Evolutionary conservation across 2,888 invertebrate species (phyloP).

Genomic region (Chrysotoxum bicinctum): DNA sequence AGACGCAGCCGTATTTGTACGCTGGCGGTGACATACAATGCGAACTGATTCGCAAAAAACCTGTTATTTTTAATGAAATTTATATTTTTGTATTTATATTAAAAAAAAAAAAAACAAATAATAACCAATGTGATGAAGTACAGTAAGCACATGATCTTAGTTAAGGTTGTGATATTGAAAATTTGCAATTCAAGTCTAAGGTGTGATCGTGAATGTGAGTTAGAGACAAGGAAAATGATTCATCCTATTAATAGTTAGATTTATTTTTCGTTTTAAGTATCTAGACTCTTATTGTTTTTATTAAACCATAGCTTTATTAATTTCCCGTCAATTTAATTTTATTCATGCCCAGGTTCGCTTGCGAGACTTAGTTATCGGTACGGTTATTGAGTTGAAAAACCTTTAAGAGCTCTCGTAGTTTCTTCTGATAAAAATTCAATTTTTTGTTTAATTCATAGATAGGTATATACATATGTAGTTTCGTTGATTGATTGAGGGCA

Average conservation of each 20-base stretch:
- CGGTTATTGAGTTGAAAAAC: not conserved
- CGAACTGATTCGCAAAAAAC: not conserved
- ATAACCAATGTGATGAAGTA: not conserved
- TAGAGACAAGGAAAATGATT: not conserved
- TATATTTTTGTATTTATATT: not conserved
- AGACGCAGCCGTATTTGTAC: not conserved
- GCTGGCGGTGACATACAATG: not conserved
- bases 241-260: not conserved
- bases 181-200: conserved; percentile 28
- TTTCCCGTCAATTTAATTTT: not conserved
- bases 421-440: not conserved
- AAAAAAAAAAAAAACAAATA: not conserved
- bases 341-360: not conserved
- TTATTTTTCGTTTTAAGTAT: not conserved
- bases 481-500: too few relatives aligned
- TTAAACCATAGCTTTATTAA: not conserved
- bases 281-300: not conserved
- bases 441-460: too few relatives aligned
- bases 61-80: not conserved
- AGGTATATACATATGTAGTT: too few relatives aligned
- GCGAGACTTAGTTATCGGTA: not conserved
- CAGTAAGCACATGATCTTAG: conserved; percentile 10
- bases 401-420: not conserved
- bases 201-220: not conserved
- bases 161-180: conserved; percentile 26